Conservation (phyloP, 1,140 invertebrate species). For the Paraescarpia echinospica region DNA sequence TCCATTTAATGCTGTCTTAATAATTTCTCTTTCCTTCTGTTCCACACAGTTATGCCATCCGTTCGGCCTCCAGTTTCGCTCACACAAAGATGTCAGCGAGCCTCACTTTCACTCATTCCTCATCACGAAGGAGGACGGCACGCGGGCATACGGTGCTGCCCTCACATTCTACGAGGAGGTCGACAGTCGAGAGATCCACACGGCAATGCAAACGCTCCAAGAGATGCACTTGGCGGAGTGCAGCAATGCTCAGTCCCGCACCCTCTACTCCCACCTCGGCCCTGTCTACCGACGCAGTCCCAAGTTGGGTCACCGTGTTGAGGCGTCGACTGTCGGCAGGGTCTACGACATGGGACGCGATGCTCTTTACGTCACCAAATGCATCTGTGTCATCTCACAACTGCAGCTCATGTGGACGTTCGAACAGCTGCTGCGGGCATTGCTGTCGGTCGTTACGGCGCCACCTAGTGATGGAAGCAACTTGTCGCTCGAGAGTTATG, state of each 20-base stretch:
- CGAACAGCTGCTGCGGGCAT: constrained; percentile 71
- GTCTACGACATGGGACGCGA: constrained; percentile 93
- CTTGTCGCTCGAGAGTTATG: constrained; percentile 79
- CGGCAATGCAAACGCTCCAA: constrained; percentile 91
- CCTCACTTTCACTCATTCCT: constrained; percentile 95
- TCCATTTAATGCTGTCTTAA: too few species aligned
- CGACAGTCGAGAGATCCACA: constrained; percentile 85
- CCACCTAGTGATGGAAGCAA: neutral
- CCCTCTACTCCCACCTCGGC: constrained; percentile 31
- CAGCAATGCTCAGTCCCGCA: constrained; percentile 51
- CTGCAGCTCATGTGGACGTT: constrained; percentile 77
- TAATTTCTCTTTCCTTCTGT: neutral
- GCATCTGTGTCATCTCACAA: constrained; percentile 84
- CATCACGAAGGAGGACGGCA: constrained; percentile 94
- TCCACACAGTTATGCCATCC: constrained; percentile 82
- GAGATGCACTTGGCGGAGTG: constrained; percentile 90
- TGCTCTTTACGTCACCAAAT: constrained; percentile 91
- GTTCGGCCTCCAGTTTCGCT: constrained; percentile 87
- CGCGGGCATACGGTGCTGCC: constrained; percentile 88
- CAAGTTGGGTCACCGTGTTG: constrained; percentile 43
- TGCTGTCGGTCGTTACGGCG: constrained; percentile 10
- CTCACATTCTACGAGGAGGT: constrained; percentile 95
- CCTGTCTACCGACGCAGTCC: constrained; percentile 31
- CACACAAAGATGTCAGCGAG: constrained; percentile 86
- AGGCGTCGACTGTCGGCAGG: constrained; percentile 50